Evolutionary conservation across 1,140 invertebrate species (phyloP), one percentile per base, ranked within the genome.

Genomic region (Eriosoma lanigerum): DNA sequence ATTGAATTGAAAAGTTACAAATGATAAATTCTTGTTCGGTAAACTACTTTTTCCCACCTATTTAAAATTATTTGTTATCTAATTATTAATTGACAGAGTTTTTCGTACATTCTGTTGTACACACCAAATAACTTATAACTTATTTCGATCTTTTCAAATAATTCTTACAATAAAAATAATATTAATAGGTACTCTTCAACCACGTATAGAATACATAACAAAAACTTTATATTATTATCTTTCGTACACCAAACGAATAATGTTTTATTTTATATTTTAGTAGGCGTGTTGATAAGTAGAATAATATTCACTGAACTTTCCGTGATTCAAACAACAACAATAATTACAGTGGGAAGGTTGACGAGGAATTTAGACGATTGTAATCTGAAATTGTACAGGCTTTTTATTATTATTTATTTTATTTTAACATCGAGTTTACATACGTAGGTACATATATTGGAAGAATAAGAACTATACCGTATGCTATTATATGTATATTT

Each of bases 261-360:
- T 44, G 6, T 1, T 21, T n/a, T 24, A 2, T 66, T 44, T 5
- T 66, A 44, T 21, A 66, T 60, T 66, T 66, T 44, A 44, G 62
- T 44, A 44, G 62, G 62, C 62, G 62, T 66, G 62, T 66, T 66
- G 32, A 44, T 66, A 66, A 44, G 44, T 32, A 44, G 62, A 66
- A 66, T n/a, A 38, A 66, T 66, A 66, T 66, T 44, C 38, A 66
- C 62, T 44, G 62, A 46, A 24, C 32, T n/a, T 66, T 66, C 32
- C 62, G 62, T 66, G 62, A 66, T 66, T 44, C 38, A 19, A 66
- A 66, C 44, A 13, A 1, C 19, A 66, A 66, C 44, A 66, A 66
- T 66, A 44, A 44, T 32, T 21, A 10, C 17, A 3, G 29, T 12
- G 15, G 62, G 9, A 66, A 9, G 62, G 38, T 66, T 44, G 62